Evolutionary conservation across 2,113 vertebrate species (phyloP).

Genomic region (Solea solea): DNA sequence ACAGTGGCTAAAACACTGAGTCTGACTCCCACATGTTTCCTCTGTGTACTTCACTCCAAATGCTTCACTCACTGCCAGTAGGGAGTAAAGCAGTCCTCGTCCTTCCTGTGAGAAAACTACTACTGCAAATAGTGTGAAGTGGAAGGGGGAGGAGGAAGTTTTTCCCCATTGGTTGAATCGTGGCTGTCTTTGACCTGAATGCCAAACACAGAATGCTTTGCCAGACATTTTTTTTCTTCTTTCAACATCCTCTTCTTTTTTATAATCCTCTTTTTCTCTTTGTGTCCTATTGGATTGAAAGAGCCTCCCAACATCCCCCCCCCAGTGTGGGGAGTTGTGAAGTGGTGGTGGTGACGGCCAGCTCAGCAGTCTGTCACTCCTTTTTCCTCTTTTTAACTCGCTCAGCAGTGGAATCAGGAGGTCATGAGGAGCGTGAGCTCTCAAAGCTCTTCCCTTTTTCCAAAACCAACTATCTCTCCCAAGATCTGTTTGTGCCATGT

Average conservation of each 20-base stretch:
- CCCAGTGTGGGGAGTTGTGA: conserved; percentile 52
- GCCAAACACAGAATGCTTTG: conserved; percentile 64
- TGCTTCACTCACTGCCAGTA: conserved; percentile 40
- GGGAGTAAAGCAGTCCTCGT: conserved; percentile 45
- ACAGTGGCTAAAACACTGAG: conserved; percentile 16
- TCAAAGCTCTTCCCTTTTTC: conserved; percentile 30
- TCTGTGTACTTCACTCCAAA: conserved; percentile 47
- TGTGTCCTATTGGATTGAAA: conserved; percentile 68
- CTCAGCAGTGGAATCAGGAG: conserved; percentile 48
- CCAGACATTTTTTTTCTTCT: conserved; percentile 55
- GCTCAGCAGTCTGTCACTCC: conserved; percentile 65
- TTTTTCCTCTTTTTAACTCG: conserved; percentile 51
- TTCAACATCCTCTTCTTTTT: conserved; percentile 51
- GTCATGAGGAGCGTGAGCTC: conserved; percentile 44
- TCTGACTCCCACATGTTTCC: conserved; percentile 36
- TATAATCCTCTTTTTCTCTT: conserved; percentile 70
- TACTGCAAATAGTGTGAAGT: conserved; percentile 47
- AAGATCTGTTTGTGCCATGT: conserved; percentile 23
- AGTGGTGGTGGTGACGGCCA: conserved; percentile 53
- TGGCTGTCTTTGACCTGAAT: conserved; percentile 67
- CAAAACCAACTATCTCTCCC: not conserved
- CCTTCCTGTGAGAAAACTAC: conserved; percentile 53
- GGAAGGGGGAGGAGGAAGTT: conserved; percentile 32
- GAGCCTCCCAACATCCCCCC: conserved; percentile 38
- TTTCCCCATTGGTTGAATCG: conserved; percentile 53